Evolutionary conservation across 1,140 invertebrate species (phyloP).

Genomic region (Pseudomyrmex pallidus): DNA sequence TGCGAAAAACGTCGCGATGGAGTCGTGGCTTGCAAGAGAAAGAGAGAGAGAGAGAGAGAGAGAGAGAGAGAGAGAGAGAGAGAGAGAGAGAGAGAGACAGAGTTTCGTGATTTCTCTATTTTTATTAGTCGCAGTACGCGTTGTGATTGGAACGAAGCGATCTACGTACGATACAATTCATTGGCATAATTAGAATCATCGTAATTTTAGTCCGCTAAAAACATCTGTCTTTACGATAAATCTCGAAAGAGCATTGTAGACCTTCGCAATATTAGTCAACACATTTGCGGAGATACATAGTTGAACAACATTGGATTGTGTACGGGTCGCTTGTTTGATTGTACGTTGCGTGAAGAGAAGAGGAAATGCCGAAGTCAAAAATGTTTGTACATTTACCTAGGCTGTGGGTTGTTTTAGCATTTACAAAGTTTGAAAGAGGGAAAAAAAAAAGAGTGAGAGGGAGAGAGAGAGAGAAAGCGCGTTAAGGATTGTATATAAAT

Average conservation of each 20-base stretch:
- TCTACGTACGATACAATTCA: slow-evolving; percentile 27
- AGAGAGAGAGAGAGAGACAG: too few relatives aligned
- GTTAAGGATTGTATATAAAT: slow-evolving; percentile 55
- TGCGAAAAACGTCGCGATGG: background rate
- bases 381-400: slow-evolving; percentile 75
- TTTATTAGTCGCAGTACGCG: slow-evolving; percentile 16
- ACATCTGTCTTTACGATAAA: background rate
- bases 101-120: background rate
- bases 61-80: too few relatives aligned
- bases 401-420: slow-evolving; percentile 80
- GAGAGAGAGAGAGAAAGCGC: slow-evolving; percentile 20
- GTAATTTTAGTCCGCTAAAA: too few relatives aligned
- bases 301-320: background rate
- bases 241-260: background rate
- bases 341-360: background rate
- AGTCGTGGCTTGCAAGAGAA: background rate
- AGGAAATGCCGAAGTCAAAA: slow-evolving; percentile 37
- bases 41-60: too few relatives aligned
- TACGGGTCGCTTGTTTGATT: slow-evolving; percentile 27
- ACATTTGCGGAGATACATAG: background rate
- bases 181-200: slow-evolving; percentile 2
- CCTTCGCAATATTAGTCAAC: too few relatives aligned
- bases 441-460: background rate
- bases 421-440: slow-evolving; percentile 68
- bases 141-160: slow-evolving; percentile 1